Percentiles rank a stretch among this genome's conserved stretches.
Conservation (phyloP, 2,113 vertebrate genomes). For the Onychostruthus taczanowskii region DNA sequence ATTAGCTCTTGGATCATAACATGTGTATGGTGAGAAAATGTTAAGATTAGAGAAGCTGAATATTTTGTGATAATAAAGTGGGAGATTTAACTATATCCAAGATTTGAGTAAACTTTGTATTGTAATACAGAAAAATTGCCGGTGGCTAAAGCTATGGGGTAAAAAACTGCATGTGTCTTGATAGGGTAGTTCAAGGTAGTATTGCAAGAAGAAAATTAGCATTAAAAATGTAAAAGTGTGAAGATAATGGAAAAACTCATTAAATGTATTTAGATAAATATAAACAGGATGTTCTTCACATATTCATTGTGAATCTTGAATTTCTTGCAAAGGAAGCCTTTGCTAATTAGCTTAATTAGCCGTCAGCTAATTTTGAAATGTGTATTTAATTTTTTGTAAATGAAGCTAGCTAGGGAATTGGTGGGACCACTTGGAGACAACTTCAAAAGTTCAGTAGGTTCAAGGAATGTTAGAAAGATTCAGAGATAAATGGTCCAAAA, state of each 20-base stretch:
- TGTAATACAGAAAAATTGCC: not conserved
- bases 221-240: not conserved
- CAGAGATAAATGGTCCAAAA: not conserved
- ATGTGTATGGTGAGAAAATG: not conserved
- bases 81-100: not conserved
- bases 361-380: not conserved
- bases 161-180: rapidly evolving
- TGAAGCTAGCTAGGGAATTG: not conserved
- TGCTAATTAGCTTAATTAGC: not conserved
- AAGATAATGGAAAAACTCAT: not conserved
- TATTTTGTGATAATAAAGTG: not conserved
- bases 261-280: not conserved
- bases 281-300: not conserved
- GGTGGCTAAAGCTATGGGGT: not conserved
- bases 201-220: not conserved
- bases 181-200: not conserved
- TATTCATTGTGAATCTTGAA: not conserved
- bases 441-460: not conserved
- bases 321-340: not conserved
- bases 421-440: not conserved
- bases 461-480: not conserved
- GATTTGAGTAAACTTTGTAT: not conserved
- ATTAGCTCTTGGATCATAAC: not conserved
- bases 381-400: not conserved
- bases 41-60: not conserved